Percentiles rank a stretch among this genome's conserved stretches.
Evolutionary conservation across 2,113 vertebrate genomes (phyloP).

Genomic region (Seriola rivoliana): DNA sequence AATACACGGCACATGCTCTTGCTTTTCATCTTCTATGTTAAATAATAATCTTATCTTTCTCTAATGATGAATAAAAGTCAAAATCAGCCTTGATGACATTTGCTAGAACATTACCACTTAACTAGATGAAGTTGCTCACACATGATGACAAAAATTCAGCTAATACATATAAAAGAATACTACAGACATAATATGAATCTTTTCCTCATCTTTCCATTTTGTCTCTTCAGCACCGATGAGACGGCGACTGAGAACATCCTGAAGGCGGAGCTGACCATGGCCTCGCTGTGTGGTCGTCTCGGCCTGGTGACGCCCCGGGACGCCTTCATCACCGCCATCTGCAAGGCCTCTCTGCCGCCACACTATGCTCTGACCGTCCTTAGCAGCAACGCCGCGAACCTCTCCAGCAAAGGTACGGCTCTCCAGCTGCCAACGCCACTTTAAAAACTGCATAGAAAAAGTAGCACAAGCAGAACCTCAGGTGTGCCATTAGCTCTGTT

Average conservation of each 20-base stretch:
- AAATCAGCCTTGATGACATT: background rate
- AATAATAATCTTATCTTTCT: background rate
- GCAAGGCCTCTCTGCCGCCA: slow-evolving; percentile 97
- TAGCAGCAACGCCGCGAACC: slow-evolving; percentile 86
- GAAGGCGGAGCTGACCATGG: slow-evolving; percentile 97
- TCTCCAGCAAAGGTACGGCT: slow-evolving; percentile 91
- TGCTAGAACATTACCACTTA: background rate
- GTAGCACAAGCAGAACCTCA: background rate
- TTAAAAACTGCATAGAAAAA: background rate
- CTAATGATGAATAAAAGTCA: background rate
- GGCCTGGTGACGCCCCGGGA: slow-evolving; percentile 96
- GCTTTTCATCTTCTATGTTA: background rate
- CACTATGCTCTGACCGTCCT: slow-evolving; percentile 96
- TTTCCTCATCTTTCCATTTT: background rate
- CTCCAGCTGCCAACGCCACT: background rate
- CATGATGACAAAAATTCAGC: background rate
- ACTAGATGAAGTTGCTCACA: background rate
- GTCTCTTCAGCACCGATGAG: slow-evolving; percentile 91
- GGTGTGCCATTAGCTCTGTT: background rate
- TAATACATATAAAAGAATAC: background rate
- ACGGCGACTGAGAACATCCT: slow-evolving; percentile 98
- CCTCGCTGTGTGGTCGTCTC: slow-evolving; percentile 93
- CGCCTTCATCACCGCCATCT: slow-evolving; percentile 98
- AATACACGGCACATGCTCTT: background rate
- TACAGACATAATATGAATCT: background rate